Percentiles rank a stretch among this genome's conserved stretches.
Evolutionary conservation across 2,797 vertebrate genomes (phyloP).

Genomic region (Distichodus sexfasciatus): DNA sequence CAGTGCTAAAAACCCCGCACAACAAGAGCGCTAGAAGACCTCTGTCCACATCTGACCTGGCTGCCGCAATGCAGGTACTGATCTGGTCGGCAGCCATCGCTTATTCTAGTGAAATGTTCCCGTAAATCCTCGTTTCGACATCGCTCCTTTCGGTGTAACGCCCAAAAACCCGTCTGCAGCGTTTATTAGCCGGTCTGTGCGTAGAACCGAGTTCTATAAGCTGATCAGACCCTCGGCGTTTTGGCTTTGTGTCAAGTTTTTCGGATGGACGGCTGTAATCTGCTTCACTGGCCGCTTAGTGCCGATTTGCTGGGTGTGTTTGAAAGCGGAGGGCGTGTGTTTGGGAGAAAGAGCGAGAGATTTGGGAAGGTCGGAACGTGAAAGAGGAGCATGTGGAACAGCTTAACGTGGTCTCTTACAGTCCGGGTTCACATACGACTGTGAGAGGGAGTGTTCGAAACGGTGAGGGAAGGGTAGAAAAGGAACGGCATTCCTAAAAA

Average conservation of each 20-base stretch:
- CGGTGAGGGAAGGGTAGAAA: not conserved
- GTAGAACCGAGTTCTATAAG: not conserved
- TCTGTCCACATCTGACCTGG: not conserved
- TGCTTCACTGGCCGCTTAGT: not conserved
- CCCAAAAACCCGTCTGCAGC: not conserved
- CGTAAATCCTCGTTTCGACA: not conserved
- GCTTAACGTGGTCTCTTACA: not conserved
- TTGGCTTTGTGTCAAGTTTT: constrained; percentile 1
- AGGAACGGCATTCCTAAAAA: not conserved
- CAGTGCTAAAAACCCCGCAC: not conserved
- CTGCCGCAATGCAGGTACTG: not conserved
- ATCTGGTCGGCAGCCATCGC: not conserved
- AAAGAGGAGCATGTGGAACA: constrained; percentile 31
- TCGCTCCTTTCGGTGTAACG: not conserved
- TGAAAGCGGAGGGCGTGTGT: not conserved
- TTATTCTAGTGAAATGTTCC: not conserved
- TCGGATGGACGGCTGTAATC: not conserved
- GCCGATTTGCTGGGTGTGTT: not conserved
- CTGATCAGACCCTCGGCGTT: not conserved
- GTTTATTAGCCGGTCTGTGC: not conserved
- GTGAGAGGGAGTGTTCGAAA: not conserved
- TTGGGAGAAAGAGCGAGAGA: not conserved
- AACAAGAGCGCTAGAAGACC: not conserved
- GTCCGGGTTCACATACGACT: not conserved
- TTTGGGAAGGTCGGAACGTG: not conserved